Base-by-base conservation (phyloP, 2,888 invertebrate genomes). In the Lasioglossum villosulum region DNA sequence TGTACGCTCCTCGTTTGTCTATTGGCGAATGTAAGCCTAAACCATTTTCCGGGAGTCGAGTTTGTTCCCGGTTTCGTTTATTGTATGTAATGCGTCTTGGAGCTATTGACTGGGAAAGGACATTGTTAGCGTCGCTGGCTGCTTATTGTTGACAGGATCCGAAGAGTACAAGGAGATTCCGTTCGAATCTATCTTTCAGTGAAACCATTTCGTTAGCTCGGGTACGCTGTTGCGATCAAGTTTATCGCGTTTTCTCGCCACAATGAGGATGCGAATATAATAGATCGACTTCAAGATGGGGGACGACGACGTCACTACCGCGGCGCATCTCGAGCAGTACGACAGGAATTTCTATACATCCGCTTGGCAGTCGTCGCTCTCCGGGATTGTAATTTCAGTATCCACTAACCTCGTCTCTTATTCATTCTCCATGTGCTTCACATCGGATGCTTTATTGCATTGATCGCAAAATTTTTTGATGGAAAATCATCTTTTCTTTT, bases 381-480 rank as follows among this genome's bases (percentile, higher is more conserved):
- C 56, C 34, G 4, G 75, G 85, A 88, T 89, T 88, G 86, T 80
- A 89, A 89, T 89, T 89, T 88, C 85, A 72, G 66, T 77, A 75
- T 85, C 75, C 81, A 59, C 75, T 72, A 85, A 86, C 86, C 75
- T 73, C 72, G 39, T 19, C 81, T 72, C 63, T 68, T 74, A 82
- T 77, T 59, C 73, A n/a, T 34, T 34, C 56, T 45, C 52, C 45
- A 10, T 37, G n/a, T 27, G 10, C 34, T 23, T 16, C 42, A 45
- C 71, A 48, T 39, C 5, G 52, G 56, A 27, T 34, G 80, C 68
- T 72, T 78, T 86, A 80, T 75, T 74, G 63, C 48, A 73, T 76
- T n/a, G 76, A 79, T 84, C 75, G 66, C 70, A 79, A 59, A 56
- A 39, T 84, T 79, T 72, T 56, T 23, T 39, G 66, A 45, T 70